Evolutionary conservation across 2,888 invertebrate genomes (phyloP), one percentile per base, ranked within the genome.

Genomic region (Smittia sp.): DNA sequence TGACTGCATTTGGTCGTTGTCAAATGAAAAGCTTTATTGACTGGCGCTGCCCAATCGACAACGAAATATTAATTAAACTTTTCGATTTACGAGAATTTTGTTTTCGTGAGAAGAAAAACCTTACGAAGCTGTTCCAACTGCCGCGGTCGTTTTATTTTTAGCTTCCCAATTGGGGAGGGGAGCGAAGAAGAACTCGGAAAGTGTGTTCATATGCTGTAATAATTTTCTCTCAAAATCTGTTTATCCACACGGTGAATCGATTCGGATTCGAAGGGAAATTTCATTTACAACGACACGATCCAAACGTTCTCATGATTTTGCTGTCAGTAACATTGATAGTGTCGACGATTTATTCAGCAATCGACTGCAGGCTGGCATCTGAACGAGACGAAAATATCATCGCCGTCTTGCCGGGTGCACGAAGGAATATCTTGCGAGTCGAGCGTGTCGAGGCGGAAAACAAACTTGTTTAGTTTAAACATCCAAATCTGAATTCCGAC

Each of bases 181-280:
- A 24, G 27, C 32, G 27, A 27, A 20, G 38, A 67, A 67, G 27
- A 67, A 38, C 9, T 7, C 25, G 39, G 22, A 38, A 27, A 65
- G 25, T 27, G 63, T 65, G 27, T 63, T 25, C 27, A 38, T 67
- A 41, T 67, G 67, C 67, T 67, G 67, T 67, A 67, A 65, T 65
- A 65, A 65, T 65, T n/a, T 65, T 25, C 63, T 25, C 27, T 27
- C 18, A 62, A 62, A 20, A 1, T 58, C 46, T 58, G 58, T 58
- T 58, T 58, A 58, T 58, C n/a, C 46, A 46, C 2, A 18, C 32
- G 32, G 32, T 32, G 20, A 58, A 58, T 18, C 58, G 20, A 58
- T 32, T 32, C 32, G n/a, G 20, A 58, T 58, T 18, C 18, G 4
- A 58, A 3, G 46, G 11, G 46, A 46, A 46, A 3, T 3, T 46